phyloP scores from a whole-genome alignment of 1,140 invertebrate genomes.

The Dysdera silvatica region DNA sequence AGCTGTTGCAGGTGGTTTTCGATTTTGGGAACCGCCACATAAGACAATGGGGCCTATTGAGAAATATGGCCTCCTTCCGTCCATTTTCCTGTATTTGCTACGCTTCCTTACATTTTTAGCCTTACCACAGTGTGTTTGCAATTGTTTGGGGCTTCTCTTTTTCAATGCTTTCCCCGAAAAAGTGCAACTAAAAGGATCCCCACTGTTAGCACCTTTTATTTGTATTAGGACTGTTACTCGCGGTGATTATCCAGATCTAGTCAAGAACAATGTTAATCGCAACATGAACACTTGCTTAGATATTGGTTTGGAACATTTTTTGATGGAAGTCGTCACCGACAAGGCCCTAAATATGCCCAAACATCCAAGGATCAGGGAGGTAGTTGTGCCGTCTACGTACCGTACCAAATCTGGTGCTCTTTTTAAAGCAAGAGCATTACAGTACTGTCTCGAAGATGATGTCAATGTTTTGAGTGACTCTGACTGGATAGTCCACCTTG shows the following conservation, averaged over 20 bases:
- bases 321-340: constrained; percentile 95
- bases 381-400: constrained; percentile 79
- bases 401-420: constrained; percentile 80
- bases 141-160: constrained; percentile 78
- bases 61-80: constrained; percentile 63
- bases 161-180: constrained; percentile 94
- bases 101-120: constrained; percentile 76
- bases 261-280: constrained; percentile 73
- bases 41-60: constrained; percentile 67
- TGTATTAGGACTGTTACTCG: constrained; percentile 91
- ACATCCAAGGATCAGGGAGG: constrained; percentile 62
- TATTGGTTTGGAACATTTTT: constrained; percentile 88
- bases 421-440: constrained; percentile 90
- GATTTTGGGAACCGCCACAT: constrained; percentile 50
- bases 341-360: constrained; percentile 62
- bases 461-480: constrained; percentile 77
- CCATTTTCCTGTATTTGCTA: constrained; percentile 61
- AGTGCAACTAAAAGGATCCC: constrained; percentile 79
- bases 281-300: constrained; percentile 85
- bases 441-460: constrained; percentile 88
- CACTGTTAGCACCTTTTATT: constrained; percentile 84
- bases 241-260: constrained; percentile 87
- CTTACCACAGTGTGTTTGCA: constrained; percentile 66
- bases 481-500: constrained; percentile 96
- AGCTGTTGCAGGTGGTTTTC: constrained; percentile 66